phyloP scores from a whole-genome alignment of 2,888 invertebrate genomes.

The Sinotaia quadrata region DNA sequence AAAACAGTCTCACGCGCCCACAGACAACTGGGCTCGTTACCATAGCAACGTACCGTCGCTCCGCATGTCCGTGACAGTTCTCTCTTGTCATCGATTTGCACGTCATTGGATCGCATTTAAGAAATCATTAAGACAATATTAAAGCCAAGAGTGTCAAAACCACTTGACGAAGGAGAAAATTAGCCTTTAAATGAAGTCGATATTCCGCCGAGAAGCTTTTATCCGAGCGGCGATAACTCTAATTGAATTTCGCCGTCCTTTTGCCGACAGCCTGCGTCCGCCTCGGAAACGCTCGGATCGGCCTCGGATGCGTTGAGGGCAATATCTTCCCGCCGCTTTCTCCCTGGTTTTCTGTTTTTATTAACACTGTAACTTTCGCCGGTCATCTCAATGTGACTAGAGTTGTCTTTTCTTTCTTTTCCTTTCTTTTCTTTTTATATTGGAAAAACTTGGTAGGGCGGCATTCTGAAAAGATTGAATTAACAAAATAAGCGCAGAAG shows the following conservation, averaged over 20 bases:
- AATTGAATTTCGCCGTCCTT: slow-evolving; percentile 19
- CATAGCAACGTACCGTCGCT: slow-evolving; percentile 9
- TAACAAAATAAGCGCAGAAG: no score
- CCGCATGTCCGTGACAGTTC: slow-evolving; percentile 4
- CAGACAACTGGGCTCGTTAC: slow-evolving; percentile 5
- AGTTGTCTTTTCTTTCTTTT: no score
- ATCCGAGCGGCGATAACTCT: slow-evolving; percentile 18
- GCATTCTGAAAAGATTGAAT: no score
- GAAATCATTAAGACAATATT: slow-evolving; percentile 30
- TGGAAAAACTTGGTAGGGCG: no score
- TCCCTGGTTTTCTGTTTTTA: not conserved
- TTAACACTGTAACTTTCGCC: slow-evolving; percentile 21
- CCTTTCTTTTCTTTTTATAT: no score
- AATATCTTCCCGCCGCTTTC: not conserved
- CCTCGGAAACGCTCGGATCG: not conserved
- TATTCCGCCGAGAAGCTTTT: slow-evolving; percentile 10
- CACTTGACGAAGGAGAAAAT: slow-evolving; percentile 22
- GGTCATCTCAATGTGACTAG: no score
- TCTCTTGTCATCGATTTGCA: slow-evolving; percentile 1
- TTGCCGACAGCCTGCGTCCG: not conserved
- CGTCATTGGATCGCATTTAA: slow-evolving; percentile 25
- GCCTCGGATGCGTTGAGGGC: not conserved
- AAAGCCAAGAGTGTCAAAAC: slow-evolving; percentile 24
- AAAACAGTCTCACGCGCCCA: not conserved
- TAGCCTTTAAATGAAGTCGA: slow-evolving; percentile 9